Evolutionary conservation across 1,140 invertebrate genomes (phyloP).

Genomic region (Bilobella aurantiaca): DNA sequence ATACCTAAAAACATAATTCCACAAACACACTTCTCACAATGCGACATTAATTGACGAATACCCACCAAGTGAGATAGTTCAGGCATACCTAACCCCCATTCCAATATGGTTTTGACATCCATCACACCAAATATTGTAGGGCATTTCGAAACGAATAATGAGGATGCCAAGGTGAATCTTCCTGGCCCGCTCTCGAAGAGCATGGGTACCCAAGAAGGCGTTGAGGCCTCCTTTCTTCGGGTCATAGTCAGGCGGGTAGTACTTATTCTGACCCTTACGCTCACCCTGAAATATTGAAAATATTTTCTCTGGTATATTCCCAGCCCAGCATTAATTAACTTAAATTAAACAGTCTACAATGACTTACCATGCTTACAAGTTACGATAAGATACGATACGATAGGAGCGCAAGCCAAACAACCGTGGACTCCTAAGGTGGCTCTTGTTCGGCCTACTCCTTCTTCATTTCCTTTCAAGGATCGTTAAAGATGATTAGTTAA

Average conservation of each 20-base stretch:
- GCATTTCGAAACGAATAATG: conserved; percentile 99
- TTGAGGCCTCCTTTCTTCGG: conserved; percentile 85
- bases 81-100: conserved; percentile 78
- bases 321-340: background rate
- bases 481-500: too few relatives aligned
- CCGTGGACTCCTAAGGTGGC: background rate
- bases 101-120: conserved; percentile 97
- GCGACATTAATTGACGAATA: background rate
- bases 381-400: background rate
- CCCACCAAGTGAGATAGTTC: background rate
- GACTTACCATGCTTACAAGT: background rate
- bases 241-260: conserved; percentile 98
- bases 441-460: too few relatives aligned
- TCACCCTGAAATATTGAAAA: conserved; percentile 59
- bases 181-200: conserved; percentile 81
- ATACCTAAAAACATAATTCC: conserved; percentile 49
- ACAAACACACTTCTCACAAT: background rate
- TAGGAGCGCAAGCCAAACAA: background rate
- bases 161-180: conserved; percentile 94
- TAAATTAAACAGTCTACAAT: background rate
- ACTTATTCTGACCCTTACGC: conserved; percentile 93
- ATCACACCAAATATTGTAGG: conserved; percentile 98
- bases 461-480: too few relatives aligned
- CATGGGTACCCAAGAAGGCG: conserved; percentile 88
- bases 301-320: background rate